Conservation (phyloP, 1,140 invertebrate genomes). For the Macrobrachium rosenbergii region DNA sequence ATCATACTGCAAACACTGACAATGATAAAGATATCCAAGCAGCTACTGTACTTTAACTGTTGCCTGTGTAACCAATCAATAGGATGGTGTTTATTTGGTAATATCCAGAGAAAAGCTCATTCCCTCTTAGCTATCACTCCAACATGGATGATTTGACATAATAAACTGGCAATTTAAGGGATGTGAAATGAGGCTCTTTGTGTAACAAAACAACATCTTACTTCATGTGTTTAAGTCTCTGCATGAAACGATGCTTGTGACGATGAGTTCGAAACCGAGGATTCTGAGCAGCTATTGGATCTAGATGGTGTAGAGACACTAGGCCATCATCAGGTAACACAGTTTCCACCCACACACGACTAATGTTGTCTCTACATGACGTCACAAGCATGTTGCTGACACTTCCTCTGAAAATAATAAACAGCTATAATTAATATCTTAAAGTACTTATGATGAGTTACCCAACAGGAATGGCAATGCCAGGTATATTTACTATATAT, state of each 20-base stretch:
- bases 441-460: neutral
- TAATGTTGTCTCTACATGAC: conserved; percentile 98
- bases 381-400: conserved; percentile 98
- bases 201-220: conserved; percentile 70
- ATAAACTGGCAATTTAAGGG: too few species aligned
- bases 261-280: conserved; percentile 90
- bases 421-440: neutral
- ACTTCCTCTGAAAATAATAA: conserved; percentile 80
- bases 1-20: too few species aligned
- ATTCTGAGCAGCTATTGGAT: conserved; percentile 80
- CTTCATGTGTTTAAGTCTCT: conserved; percentile 96
- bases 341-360: conserved; percentile 98
- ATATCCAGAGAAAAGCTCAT: too few species aligned
- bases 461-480: too few species aligned
- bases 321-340: conserved; percentile 95
- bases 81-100: too few species aligned
- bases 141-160: too few species aligned
- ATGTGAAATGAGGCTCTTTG: too few species aligned
- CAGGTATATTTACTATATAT: neutral
- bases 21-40: too few species aligned
- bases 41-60: too few species aligned
- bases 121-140: too few species aligned
- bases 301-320: conserved; percentile 88
- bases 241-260: conserved; percentile 96
- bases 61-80: too few species aligned